A percentile compares a stretch with the other conserved stretches of the same genome.
Conservation (phyloP, 2,888 invertebrate genomes). For the Ormyrus rosae region DNA sequence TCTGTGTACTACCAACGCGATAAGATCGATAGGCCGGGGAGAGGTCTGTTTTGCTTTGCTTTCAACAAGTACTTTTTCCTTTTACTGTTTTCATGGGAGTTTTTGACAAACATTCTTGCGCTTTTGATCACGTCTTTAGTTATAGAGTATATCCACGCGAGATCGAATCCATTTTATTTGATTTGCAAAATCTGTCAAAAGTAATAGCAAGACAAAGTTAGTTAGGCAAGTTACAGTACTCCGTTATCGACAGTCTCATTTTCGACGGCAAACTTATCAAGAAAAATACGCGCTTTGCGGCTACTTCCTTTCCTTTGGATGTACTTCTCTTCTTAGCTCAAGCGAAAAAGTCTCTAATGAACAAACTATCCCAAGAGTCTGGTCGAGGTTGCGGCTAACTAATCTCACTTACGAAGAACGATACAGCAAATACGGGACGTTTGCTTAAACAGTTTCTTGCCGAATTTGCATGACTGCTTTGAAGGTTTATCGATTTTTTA, state of each 20-base stretch:
- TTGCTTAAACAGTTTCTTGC: slow-evolving; percentile 22
- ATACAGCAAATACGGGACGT: neutral
- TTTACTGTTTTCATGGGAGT: too few relatives aligned
- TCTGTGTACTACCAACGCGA: slow-evolving; percentile 34
- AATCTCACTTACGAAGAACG: slow-evolving; percentile 64
- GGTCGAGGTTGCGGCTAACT: slow-evolving; percentile 61
- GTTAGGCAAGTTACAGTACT: slow-evolving; percentile 47
- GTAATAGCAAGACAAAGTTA: slow-evolving; percentile 31
- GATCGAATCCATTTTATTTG: neutral
- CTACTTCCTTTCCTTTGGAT: slow-evolving; percentile 49
- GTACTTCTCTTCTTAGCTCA: slow-evolving; percentile 52
- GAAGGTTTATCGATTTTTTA: too few relatives aligned
- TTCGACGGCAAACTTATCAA: slow-evolving; percentile 68
- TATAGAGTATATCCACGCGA: too few relatives aligned
- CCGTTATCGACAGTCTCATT: slow-evolving; percentile 69
- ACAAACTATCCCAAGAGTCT: slow-evolving; percentile 65
- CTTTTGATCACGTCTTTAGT: too few relatives aligned
- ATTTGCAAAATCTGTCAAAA: slow-evolving; percentile 41
- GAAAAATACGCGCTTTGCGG: slow-evolving; percentile 66
- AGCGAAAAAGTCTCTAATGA: slow-evolving; percentile 68
- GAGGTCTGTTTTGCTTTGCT: neutral
- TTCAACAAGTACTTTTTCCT: neutral
- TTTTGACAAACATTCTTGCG: too few relatives aligned
- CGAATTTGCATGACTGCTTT: neutral
- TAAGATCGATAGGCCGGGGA: slow-evolving; percentile 55